Conservation (phyloP, 2,888 invertebrate genomes). For the Euzetes globulus region DNA sequence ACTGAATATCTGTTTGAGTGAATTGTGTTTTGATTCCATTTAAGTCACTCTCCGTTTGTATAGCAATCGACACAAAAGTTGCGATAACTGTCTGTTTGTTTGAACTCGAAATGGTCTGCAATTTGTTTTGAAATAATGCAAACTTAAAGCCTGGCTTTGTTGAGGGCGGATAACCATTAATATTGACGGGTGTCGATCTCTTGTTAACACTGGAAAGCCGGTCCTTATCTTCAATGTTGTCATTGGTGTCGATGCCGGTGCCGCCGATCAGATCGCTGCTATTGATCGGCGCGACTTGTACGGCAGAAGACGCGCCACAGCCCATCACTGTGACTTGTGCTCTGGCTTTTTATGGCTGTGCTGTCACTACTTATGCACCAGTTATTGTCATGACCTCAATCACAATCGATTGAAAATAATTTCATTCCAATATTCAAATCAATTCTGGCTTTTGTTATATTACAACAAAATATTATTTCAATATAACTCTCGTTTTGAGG, state of each 20-base stretch:
- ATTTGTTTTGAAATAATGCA: constrained; percentile 1
- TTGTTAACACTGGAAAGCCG: not conserved
- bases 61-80: not conserved
- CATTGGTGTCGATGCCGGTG: not conserved
- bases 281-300: constrained; percentile 19
- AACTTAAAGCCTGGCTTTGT: constrained; percentile 5
- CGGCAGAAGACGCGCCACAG: constrained; percentile 21
- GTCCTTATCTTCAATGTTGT: not conserved
- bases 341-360: not conserved
- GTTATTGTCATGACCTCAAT: not conserved
- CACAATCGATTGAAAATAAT: not conserved
- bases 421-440: not conserved
- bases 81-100: not conserved
- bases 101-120: not conserved
- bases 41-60: constrained; percentile 15
- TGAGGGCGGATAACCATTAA: constrained; percentile 7
- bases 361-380: not conserved
- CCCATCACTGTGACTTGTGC: not conserved
- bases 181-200: not conserved
- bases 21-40: not conserved
- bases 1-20: constrained; percentile 21
- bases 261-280: not conserved
- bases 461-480: not conserved
- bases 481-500: not conserved
- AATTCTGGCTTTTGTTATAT: not conserved